Conservation (phyloP, 2,797 vertebrate species). For the Macropodus opercularis region DNA sequence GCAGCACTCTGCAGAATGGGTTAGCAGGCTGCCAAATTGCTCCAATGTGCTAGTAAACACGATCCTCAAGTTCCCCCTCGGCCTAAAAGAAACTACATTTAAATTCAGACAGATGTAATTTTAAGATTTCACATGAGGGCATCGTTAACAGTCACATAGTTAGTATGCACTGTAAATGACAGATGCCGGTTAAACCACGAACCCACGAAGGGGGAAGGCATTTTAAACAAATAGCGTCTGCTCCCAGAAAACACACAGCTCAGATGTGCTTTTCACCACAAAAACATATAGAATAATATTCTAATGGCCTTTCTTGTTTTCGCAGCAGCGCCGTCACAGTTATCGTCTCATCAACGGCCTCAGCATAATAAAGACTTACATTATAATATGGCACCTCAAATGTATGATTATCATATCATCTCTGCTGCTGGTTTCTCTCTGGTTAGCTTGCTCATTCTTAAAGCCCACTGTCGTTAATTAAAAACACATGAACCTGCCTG, state of each 20-base stretch:
- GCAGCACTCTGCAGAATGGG: constrained; percentile 62
- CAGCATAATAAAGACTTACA: constrained; percentile 22
- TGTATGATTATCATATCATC: constrained; percentile 25
- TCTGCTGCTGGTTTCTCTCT: constrained; percentile 42
- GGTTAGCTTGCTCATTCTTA: constrained; percentile 58
- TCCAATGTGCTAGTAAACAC: constrained; percentile 71
- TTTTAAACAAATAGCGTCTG: constrained; percentile 30
- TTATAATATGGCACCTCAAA: constrained; percentile 30
- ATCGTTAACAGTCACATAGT: constrained; percentile 46
- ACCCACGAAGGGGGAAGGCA: constrained; percentile 35
- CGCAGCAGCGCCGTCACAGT: constrained; percentile 1
- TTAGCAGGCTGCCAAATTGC: constrained; percentile 66
- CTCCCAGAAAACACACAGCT: constrained; percentile 9
- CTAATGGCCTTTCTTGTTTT: constrained; percentile 13
- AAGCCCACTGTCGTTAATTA: constrained; percentile 72
- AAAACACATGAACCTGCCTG: constrained; percentile 78
- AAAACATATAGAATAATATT: constrained; percentile 23
- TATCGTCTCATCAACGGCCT: constrained; percentile 12
- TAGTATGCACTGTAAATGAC: constrained; percentile 55
- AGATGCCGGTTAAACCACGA: constrained; percentile 58
- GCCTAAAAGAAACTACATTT: constrained; percentile 53
- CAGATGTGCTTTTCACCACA: constrained; percentile 19
- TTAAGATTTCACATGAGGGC: constrained; percentile 50
- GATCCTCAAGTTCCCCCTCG: constrained; percentile 56
- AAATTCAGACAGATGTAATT: constrained; percentile 68